These are phyloP conservation scores for Cyphomyrus discorhynchus DNA, from an alignment of 2,113 vertebrate genomes.

Conservation along the genomic window DNA sequence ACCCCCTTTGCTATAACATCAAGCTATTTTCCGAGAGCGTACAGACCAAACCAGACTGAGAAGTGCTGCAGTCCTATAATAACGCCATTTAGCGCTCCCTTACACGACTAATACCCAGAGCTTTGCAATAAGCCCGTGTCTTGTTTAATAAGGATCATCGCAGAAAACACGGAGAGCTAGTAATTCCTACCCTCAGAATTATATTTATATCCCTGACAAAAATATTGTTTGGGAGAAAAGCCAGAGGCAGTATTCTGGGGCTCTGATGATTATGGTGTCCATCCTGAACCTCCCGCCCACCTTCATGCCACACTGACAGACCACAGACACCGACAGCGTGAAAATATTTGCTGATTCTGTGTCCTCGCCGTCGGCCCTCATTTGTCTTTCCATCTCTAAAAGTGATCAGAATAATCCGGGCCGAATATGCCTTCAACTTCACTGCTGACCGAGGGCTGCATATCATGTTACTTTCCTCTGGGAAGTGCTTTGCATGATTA, in stretches of 20 bases:
- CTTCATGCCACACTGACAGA: not conserved
- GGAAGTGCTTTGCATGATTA: not conserved
- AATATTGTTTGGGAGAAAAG: not conserved
- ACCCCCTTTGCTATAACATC: not conserved
- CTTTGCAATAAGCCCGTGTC: conserved; percentile 34
- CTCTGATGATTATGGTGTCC: not conserved
- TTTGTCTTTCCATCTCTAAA: not conserved
- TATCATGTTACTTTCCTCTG: not conserved
- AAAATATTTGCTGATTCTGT: not conserved
- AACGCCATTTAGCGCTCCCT: conserved; percentile 25
- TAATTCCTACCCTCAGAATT: not conserved
- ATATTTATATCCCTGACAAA: not conserved
- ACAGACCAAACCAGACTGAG: not conserved
- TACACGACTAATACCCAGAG: conserved; percentile 25
- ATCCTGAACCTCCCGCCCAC: not conserved
- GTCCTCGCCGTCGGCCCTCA: not conserved
- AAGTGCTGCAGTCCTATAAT: not conserved
- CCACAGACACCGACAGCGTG: not conserved
- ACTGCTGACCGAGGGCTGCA: not conserved
- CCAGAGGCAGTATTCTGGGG: not conserved
- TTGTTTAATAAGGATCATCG: conserved; percentile 35
- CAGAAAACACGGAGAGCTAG: not conserved
- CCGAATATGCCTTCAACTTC: not conserved
- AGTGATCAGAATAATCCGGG: not conserved
- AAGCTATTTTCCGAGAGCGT: not conserved